Conservation (phyloP, 2,113 vertebrate genomes). For the Mirounga angustirostris region DNA sequence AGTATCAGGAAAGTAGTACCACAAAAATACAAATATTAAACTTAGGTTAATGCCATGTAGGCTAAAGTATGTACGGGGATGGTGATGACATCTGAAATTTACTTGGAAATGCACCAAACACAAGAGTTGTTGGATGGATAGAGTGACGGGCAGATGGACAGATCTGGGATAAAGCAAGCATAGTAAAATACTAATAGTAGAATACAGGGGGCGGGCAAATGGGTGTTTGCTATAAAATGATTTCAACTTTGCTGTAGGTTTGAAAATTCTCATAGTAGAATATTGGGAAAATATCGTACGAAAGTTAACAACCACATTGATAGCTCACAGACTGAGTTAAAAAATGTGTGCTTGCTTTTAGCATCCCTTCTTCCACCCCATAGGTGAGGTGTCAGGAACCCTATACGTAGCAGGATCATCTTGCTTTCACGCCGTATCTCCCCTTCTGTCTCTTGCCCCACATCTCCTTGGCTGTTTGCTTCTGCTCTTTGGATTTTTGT, state of each 20-base stretch:
- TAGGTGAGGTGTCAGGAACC: not conserved
- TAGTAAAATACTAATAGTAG: not conserved
- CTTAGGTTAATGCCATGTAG: not conserved
- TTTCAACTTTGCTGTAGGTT: not conserved
- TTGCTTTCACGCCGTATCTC: fast-evolving
- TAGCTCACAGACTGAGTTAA: not conserved
- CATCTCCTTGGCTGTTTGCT: not conserved
- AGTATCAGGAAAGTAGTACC: not conserved
- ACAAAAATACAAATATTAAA: not conserved
- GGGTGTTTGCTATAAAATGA: not conserved
- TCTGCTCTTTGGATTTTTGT: not conserved
- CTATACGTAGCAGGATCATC: fast-evolving
- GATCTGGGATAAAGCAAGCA: not conserved
- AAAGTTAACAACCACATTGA: not conserved
- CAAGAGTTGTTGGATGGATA: not conserved
- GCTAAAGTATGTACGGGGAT: too few relatives aligned
- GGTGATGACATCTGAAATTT: not conserved
- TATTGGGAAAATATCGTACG: not conserved
- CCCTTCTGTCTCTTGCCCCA: fast-evolving
- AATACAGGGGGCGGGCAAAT: fast-evolving
- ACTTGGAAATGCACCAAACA: not conserved
- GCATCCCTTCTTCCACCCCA: not conserved
- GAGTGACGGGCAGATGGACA: not conserved
- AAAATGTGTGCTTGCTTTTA: not conserved
- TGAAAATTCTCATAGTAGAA: not conserved